Evolutionary conservation across 2,888 invertebrate genomes (phyloP), one percentile per base, ranked within the genome.

Genomic region (Julus scandinavius): DNA sequence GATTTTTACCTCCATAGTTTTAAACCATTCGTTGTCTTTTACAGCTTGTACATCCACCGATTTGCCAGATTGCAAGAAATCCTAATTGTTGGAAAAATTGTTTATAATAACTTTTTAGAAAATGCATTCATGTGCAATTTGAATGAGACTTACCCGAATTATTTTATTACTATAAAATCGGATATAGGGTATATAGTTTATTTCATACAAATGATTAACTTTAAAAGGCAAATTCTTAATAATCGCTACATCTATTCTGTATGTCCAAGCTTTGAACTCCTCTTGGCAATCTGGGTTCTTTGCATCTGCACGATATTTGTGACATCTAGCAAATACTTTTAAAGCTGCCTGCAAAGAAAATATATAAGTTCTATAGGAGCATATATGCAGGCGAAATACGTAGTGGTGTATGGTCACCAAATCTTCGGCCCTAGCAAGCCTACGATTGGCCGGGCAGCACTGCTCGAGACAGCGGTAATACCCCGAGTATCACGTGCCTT

Each of bases 171-270:
- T 63, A 63, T 63, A 20, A n/a, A 20, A 7, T 3, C 63, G n/a
- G 20, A 63, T 63, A 63, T 63, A n/a, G 20, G 4, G n/a, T 17
- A 63, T 5, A 7, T 20, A 1, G 3, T 6, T 4, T 20, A 49
- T 85, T 85, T 88, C 85, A 7, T 49, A 9, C 17, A 85, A 17
- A 5, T 50, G 85, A 7, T 38, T 88, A 15, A 88, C 50, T 4
- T 38, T 40, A 58, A 88, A 88, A 29, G 88, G 85, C 11, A 88
- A 40, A 85, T 85, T 88, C 58, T 88, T 88, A 38, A 88, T 58
- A 20, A 45, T 85, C 7, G 85, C 85, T 1, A 85, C 85, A 11
- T 85, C 88, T 85, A 85, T 88, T 38, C 50, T 7, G 54, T 85
- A 88, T 85, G 88, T 85, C 40, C 85, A 85, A 15, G 88, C 85